These are phyloP conservation scores for Anthonomus grandis DNA, from an alignment of 1,140 invertebrate species.

Conservation along the genomic window DNA sequence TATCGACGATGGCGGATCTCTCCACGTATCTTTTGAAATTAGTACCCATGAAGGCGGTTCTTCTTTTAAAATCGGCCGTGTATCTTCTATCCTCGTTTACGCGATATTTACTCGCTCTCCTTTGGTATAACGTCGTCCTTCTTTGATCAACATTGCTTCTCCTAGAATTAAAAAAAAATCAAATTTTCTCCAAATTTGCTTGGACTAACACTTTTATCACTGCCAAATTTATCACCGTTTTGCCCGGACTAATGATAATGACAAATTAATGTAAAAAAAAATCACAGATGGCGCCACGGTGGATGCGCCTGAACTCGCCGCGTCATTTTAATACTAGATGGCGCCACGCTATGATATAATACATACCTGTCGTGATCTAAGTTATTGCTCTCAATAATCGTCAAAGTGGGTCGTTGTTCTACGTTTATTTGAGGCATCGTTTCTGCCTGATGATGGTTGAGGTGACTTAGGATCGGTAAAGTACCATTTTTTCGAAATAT, in stretches of 20 bases:
- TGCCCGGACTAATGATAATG: no score
- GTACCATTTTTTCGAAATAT: slow-evolving; percentile 21
- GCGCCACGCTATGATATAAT: not conserved
- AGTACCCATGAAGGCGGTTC: slow-evolving; percentile 63
- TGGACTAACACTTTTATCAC: no score
- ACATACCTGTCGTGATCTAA: slow-evolving; percentile 8
- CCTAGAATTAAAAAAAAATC: not conserved
- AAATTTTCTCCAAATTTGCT: no score
- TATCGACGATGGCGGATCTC: slow-evolving; percentile 65
- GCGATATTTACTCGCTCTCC: slow-evolving; percentile 46
- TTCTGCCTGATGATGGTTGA: not conserved
- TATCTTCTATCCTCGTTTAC: slow-evolving; percentile 46
- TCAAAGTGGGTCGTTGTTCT: slow-evolving; percentile 6
- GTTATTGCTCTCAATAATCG: slow-evolving; percentile 23
- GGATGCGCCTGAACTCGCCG: no score
- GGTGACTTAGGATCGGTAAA: not conserved
- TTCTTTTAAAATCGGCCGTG: slow-evolving; percentile 47
- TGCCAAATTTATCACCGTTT: no score
- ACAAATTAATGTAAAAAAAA: no score
- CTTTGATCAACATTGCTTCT: not conserved
- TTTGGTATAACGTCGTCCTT: slow-evolving; percentile 22
- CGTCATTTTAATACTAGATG: no score
- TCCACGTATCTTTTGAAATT: slow-evolving; percentile 65
- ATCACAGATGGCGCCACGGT: no score
- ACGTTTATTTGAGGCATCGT: slow-evolving; percentile 5